phyloP scores from a whole-genome alignment of 2,113 vertebrate species.

The Pyrgilauda ruficollis region DNA sequence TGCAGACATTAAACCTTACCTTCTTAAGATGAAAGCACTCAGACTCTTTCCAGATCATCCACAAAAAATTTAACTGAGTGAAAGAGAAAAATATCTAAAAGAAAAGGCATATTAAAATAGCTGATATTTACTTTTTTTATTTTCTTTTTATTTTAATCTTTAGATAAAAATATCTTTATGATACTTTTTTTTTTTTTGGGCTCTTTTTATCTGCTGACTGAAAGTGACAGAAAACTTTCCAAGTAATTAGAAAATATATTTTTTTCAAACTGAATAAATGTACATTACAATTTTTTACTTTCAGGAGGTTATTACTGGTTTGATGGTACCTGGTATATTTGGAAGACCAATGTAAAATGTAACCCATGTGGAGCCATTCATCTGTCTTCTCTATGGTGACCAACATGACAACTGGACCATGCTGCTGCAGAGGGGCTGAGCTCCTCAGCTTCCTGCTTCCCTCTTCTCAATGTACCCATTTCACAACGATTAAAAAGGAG shows the following conservation, averaged over 20 bases:
- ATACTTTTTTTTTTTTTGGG: background rate
- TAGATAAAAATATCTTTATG: background rate
- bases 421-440: background rate
- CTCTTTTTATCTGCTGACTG: background rate
- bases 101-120: background rate
- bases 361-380: background rate
- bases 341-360: background rate
- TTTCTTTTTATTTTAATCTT: background rate
- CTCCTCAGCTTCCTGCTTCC: background rate
- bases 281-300: background rate
- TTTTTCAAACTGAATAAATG: background rate
- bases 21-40: background rate
- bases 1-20: background rate
- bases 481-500: background rate
- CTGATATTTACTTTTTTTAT: background rate
- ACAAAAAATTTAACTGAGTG: background rate
- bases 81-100: background rate
- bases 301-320: background rate
- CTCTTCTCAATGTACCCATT: background rate
- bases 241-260: background rate
- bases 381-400: background rate
- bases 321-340: background rate
- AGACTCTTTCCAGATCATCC: background rate
- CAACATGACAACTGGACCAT: background rate
- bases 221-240: background rate